Evolutionary conservation across 2,888 invertebrate genomes (phyloP), one percentile per base, ranked within the genome.

Genomic region (Nomada lathburiana): DNA sequence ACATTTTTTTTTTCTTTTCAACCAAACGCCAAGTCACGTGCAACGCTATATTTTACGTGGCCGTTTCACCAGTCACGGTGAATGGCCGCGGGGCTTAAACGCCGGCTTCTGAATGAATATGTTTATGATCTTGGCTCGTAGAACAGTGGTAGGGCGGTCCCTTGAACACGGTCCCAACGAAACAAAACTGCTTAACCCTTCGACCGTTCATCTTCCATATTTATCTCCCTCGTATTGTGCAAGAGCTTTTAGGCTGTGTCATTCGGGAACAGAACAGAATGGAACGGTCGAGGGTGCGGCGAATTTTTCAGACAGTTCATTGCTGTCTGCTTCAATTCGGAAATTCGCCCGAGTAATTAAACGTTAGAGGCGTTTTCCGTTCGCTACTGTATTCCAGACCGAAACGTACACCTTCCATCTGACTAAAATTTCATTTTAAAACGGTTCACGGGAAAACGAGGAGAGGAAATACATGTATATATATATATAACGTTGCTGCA

Each of bases 11-110:
- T 29, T 18, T 53, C 50, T 67, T 65, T 73, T 80, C 55, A 44
- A 52, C 76, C 13, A n/a, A 50, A 67, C 67, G 81, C 84, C 84
- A 81, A 85, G 85, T 84, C 85, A 84, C 85, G 84, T 64, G 78
- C 81, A 52, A 42, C 52, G 74, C 68, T 55, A 72, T 71, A 78
- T 82, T 83, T 82, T 72, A 82, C 75, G 78, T 75, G 82, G 74
- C 59, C 74, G 26, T 80, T 80, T 11, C 64, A 44, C 13, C 26
- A 76, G 67, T 69, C 52, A 47, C 69, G 13, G 44, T 42, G 57
- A 71, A 75, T 47, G 70, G 73, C 16, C 67, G 63, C 9, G n/a
- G 23, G 36, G 76, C 36, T 73, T 77, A 74, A 77, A 74, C 47
- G 77, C 44, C 57, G 64, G 55, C 69, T 72, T 20, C 50, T 44